Conservation (phyloP, 2,888 invertebrate species). For the Trachelus troglodyta region DNA sequence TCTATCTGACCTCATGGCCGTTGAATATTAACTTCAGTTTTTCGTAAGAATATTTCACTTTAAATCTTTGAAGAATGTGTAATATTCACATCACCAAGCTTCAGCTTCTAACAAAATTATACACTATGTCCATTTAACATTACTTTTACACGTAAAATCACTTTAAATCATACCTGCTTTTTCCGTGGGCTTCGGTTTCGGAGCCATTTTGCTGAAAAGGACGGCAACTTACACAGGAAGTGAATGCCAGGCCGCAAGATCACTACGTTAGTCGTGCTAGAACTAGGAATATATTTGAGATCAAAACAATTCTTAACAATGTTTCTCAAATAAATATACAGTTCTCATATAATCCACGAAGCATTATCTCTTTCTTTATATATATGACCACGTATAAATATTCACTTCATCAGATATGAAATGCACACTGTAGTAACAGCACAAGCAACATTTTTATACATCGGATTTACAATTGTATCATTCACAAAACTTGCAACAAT, state of each 20-base stretch:
- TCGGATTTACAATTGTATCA: not conserved
- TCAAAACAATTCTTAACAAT: not conserved
- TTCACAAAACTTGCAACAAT: not conserved
- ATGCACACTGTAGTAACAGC: not conserved
- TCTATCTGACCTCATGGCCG: conserved; percentile 46
- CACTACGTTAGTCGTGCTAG: not conserved
- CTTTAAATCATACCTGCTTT: conserved; percentile 77
- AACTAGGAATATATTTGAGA: not conserved
- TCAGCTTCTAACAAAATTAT: not conserved
- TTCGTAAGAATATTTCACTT: not conserved
- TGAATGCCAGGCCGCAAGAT: not conserved
- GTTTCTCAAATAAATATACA: not conserved
- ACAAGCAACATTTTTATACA: not conserved
- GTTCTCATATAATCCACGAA: not conserved
- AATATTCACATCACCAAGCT: not conserved
- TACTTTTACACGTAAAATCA: conserved; percentile 4
- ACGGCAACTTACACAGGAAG: conserved; percentile 18
- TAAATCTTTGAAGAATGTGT: not conserved
- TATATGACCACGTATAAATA: not conserved
- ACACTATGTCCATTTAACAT: not conserved
- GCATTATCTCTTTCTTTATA: not conserved
- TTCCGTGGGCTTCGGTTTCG: conserved; percentile 83
- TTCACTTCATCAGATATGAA: not conserved
- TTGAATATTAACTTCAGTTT: not conserved
- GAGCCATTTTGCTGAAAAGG: conserved; percentile 80